Percentiles rank a stretch among this genome's conserved stretches.
Conservation (phyloP, 2,888 invertebrate genomes). For the Agrotis puta region DNA sequence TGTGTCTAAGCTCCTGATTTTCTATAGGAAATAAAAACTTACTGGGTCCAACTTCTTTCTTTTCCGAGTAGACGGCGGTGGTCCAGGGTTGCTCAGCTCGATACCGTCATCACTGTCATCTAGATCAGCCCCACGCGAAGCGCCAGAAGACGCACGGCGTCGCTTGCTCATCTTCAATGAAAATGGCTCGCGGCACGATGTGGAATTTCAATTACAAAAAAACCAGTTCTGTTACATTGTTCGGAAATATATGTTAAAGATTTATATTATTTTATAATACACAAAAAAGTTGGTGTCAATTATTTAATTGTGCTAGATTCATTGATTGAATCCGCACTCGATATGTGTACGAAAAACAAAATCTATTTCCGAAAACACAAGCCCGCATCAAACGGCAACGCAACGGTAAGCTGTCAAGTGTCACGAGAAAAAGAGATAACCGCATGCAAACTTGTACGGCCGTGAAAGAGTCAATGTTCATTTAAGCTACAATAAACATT, state of each 20-base stretch:
- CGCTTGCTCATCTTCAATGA: slow-evolving; percentile 93
- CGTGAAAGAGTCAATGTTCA: slow-evolving; percentile 10
- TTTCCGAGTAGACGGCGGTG: slow-evolving; percentile 90
- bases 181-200: slow-evolving; percentile 18
- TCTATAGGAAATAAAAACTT: slow-evolving; percentile 67
- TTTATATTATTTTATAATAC: background rate
- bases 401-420: too few species aligned
- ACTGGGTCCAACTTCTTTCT: slow-evolving; percentile 95
- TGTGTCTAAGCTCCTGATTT: background rate
- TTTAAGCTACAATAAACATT: background rate
- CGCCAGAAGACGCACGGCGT: slow-evolving; percentile 95
- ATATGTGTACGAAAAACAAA: background rate
- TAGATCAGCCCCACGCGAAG: slow-evolving; percentile 93
- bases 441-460: background rate
- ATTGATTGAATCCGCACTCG: slow-evolving; percentile 10
- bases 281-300: background rate
- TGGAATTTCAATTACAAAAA: background rate
- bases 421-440: slow-evolving; percentile 6
- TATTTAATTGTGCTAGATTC: background rate
- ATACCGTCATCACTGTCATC: slow-evolving; percentile 93
- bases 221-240: slow-evolving; percentile 39
- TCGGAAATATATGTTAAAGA: background rate
- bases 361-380: slow-evolving; percentile 4
- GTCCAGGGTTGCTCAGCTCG: slow-evolving; percentile 87
- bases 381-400: background rate